Conservation (phyloP, 1,140 invertebrate genomes). For the Xylocopa sonorina region DNA sequence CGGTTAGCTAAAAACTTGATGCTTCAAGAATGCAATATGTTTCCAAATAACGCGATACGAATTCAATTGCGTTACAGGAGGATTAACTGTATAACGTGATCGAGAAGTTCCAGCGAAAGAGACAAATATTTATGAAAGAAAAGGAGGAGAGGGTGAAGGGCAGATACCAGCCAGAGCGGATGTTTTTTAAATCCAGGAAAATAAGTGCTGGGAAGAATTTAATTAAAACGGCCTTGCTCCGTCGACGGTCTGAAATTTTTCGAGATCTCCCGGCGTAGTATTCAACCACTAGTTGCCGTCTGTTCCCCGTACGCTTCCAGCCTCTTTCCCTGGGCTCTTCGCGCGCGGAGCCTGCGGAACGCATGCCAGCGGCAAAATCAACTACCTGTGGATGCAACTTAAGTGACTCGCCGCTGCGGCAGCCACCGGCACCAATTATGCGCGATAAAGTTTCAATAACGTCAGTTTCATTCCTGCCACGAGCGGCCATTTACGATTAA, state of each 20-base stretch:
- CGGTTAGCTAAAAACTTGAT: too few species aligned
- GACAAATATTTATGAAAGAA: neutral
- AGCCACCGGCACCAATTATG: slow-evolving; percentile 34
- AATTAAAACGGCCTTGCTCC: slow-evolving; percentile 26
- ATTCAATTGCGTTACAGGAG: too few species aligned
- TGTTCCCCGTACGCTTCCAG: slow-evolving; percentile 15
- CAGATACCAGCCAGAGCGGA: neutral
- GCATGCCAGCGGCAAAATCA: slow-evolving; percentile 72
- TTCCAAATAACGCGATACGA: too few species aligned
- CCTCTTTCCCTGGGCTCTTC: neutral
- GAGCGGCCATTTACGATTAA: slow-evolving; percentile 22
- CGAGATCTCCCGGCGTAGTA: slow-evolving; percentile 35
- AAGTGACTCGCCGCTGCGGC: slow-evolving; percentile 57
- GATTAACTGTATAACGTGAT: too few species aligned
- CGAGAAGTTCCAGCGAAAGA: too few species aligned
- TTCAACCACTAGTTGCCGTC: slow-evolving; percentile 52
- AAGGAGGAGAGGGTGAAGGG: neutral
- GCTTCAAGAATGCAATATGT: too few species aligned
- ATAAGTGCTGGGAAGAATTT: slow-evolving; percentile 43
- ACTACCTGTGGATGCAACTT: slow-evolving; percentile 79
- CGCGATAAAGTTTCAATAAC: slow-evolving; percentile 47
- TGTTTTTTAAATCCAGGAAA: slow-evolving; percentile 35
- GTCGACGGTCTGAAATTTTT: slow-evolving; percentile 31
- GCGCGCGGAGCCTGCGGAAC: slow-evolving; percentile 54
- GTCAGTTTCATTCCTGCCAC: slow-evolving; percentile 42